Conservation (phyloP, 23 tunicate species). For the Halocynthia roretzi region DNA sequence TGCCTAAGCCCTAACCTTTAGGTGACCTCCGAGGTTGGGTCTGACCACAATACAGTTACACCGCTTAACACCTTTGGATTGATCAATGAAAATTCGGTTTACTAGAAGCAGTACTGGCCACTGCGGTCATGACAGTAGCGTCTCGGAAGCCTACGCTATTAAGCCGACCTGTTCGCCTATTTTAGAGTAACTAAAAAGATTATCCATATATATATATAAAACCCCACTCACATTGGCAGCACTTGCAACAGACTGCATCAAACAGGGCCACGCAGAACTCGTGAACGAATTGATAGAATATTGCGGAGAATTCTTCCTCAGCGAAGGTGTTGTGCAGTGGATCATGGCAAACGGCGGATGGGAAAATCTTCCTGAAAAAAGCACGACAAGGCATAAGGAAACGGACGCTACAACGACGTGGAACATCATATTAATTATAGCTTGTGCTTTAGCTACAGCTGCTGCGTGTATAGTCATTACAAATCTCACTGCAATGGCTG, state of each 20-base stretch:
- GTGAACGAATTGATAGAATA: slow-evolving; percentile 55
- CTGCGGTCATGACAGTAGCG: not conserved
- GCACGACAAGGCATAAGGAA: not conserved
- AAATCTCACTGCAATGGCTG: slow-evolving; percentile 11
- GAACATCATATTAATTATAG: slow-evolving; percentile 11
- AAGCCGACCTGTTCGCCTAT: too few relatives aligned
- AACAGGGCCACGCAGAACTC: slow-evolving; percentile 84
- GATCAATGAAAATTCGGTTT: not conserved
- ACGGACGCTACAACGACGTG: slow-evolving; percentile 7
- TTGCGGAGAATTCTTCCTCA: slow-evolving; percentile 59
- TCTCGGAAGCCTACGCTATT: too few relatives aligned
- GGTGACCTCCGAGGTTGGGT: too few relatives aligned
- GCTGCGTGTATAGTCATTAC: slow-evolving; percentile 15
- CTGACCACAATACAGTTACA: too few relatives aligned
- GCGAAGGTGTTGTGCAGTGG: slow-evolving; percentile 68
- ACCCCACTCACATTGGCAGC: slow-evolving; percentile 12
- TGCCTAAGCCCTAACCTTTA: too few relatives aligned
- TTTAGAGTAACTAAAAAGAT: too few relatives aligned
- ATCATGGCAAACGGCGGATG: slow-evolving; percentile 63
- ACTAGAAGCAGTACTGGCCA: not conserved
- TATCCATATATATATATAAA: too few relatives aligned
- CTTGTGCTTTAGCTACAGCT: slow-evolving; percentile 5
- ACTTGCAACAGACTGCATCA: slow-evolving; percentile 65
- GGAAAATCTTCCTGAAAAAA: slow-evolving; percentile 27
- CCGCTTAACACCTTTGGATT: not conserved